Conservation (phyloP, 2,888 invertebrate species). For the Phrixothrix hirtus region DNA sequence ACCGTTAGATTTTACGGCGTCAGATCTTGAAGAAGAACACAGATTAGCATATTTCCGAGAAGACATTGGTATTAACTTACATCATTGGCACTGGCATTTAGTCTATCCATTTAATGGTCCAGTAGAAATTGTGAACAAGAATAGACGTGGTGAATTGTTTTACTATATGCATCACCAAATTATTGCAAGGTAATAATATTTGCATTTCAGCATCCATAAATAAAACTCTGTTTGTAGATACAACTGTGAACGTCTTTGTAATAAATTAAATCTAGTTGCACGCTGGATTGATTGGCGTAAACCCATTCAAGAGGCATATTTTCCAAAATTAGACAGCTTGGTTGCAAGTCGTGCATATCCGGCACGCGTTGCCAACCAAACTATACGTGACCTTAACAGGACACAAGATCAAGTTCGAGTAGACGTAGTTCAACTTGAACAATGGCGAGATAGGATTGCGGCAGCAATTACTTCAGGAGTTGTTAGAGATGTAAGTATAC, state of each 20-base stretch:
- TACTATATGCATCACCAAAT: slow-evolving; percentile 79
- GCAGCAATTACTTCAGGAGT: slow-evolving; percentile 70
- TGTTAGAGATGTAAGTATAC: slow-evolving; percentile 62
- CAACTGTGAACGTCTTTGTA: slow-evolving; percentile 76
- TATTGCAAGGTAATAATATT: slow-evolving; percentile 59
- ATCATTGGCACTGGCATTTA: slow-evolving; percentile 92
- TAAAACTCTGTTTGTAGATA: slow-evolving; percentile 69
- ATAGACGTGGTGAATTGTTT: slow-evolving; percentile 78
- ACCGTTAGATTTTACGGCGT: slow-evolving; percentile 75
- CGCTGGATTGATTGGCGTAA: slow-evolving; percentile 68
- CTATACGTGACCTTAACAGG: slow-evolving; percentile 66
- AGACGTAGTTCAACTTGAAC: slow-evolving; percentile 72
- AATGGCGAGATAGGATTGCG: slow-evolving; percentile 75
- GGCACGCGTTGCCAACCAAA: slow-evolving; percentile 64
- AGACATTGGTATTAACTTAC: slow-evolving; percentile 82
- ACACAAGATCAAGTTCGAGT: slow-evolving; percentile 68
- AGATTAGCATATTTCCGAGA: slow-evolving; percentile 83
- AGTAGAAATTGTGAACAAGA: slow-evolving; percentile 68
- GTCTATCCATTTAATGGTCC: slow-evolving; percentile 79
- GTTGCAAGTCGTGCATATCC: slow-evolving; percentile 79
- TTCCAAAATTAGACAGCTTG: slow-evolving; percentile 80
- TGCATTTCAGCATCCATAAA: too few relatives aligned
- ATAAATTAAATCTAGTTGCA: slow-evolving; percentile 66
- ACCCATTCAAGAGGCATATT: slow-evolving; percentile 78
- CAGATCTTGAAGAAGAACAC: slow-evolving; percentile 75